Conservation (phyloP, 2,113 vertebrate species). For the rat (Rattus norvegicus) region GRCr8 NC_086031.1:53251501-53252000, state of each 20-base stretch:
- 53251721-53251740: background rate
- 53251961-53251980: background rate
- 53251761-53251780: background rate
- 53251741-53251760: background rate
- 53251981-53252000: background rate
- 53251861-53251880: background rate
- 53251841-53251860: background rate
- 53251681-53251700: background rate
- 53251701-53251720: background rate
- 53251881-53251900: background rate
- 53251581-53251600: background rate
- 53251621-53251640: background rate
- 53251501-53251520: background rate
- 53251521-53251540: background rate
- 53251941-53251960: background rate
- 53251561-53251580: background rate
- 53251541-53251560: background rate
- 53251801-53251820: background rate
- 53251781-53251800: background rate
- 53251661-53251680: background rate
- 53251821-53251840: background rate
- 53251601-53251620: background rate
- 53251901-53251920: background rate
- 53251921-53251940: no score
- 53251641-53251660: background rate